These are phyloP conservation scores for Anarhynchus alexandrinus DNA, from an alignment of 2,113 vertebrate genomes.

Conservation along the genomic window DNA sequence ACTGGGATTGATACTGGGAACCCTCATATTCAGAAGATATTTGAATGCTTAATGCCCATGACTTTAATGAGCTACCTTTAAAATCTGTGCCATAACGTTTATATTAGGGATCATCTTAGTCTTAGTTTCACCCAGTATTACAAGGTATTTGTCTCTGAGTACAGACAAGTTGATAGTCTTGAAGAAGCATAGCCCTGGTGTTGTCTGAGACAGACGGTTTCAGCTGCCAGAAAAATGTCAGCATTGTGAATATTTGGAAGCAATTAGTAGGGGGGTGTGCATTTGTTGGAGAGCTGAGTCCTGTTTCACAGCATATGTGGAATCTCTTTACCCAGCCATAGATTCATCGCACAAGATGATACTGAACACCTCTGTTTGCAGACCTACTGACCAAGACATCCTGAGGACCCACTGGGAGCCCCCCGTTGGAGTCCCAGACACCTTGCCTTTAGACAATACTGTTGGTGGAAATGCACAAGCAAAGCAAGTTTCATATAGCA, in stretches of 20 bases:
- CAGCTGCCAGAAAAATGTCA: not conserved
- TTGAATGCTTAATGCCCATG: not conserved
- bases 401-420: not conserved
- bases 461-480: not conserved
- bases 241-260: not conserved
- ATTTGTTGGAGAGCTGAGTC: not conserved
- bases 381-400: not conserved
- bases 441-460: not conserved
- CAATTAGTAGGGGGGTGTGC: not conserved
- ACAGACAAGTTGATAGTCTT: not conserved
- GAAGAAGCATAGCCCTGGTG: not conserved
- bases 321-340: not conserved
- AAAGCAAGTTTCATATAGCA: not conserved
- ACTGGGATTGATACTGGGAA: not conserved
- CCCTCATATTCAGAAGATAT: not conserved
- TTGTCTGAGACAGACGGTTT: not conserved
- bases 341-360: not conserved
- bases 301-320: not conserved
- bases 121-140: not conserved
- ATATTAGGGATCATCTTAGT: not conserved
- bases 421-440: rapidly evolving
- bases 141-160: not conserved
- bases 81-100: not conserved
- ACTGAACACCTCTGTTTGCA: not conserved
- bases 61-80: not conserved